These are phyloP conservation scores for Orchesellides sinensis DNA, from an alignment of 2,888 invertebrate genomes.

Conservation along the genomic window DNA sequence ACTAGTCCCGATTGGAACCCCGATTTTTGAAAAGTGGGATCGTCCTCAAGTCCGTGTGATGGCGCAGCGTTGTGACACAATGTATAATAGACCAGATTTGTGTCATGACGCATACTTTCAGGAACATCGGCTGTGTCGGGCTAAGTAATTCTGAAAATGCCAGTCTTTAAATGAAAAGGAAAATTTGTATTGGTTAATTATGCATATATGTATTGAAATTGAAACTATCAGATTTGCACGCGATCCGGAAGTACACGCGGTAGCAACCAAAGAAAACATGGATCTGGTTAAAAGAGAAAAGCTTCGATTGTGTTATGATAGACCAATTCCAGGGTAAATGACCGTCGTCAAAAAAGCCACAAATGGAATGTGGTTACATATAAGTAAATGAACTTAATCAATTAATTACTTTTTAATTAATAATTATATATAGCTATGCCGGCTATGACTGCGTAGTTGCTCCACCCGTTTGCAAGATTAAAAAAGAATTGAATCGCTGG, in stretches of 20 bases:
- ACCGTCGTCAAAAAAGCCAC: neutral
- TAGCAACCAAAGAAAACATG: conserved; percentile 68
- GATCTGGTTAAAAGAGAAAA: conserved; percentile 66
- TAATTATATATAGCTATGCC: conserved; percentile 41
- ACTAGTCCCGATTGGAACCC: conserved; percentile 38
- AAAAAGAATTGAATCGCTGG: conserved; percentile 61
- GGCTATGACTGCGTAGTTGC: conserved; percentile 64
- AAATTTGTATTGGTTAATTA: neutral
- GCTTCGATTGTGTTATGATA: conserved; percentile 70
- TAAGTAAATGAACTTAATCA: neutral
- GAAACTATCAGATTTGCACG: conserved; percentile 65
- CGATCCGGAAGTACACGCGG: conserved; percentile 53
- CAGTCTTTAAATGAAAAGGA: neutral
- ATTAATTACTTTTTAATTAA: conserved; percentile 7
- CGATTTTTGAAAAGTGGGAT: conserved; percentile 71
- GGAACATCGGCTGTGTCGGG: conserved; percentile 70
- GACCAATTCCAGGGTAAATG: conserved; percentile 70
- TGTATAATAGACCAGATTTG: conserved; percentile 69
- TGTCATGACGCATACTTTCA: conserved; percentile 71
- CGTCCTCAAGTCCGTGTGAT: conserved; percentile 68
- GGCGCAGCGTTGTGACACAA: conserved; percentile 71
- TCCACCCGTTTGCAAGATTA: conserved; percentile 73
- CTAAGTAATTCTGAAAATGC: conserved; percentile 58
- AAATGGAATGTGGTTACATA: no score
- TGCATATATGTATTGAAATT: no score